Conservation (phyloP, 2,797 vertebrate species). For the Peromyscus melanophrys region DNA sequence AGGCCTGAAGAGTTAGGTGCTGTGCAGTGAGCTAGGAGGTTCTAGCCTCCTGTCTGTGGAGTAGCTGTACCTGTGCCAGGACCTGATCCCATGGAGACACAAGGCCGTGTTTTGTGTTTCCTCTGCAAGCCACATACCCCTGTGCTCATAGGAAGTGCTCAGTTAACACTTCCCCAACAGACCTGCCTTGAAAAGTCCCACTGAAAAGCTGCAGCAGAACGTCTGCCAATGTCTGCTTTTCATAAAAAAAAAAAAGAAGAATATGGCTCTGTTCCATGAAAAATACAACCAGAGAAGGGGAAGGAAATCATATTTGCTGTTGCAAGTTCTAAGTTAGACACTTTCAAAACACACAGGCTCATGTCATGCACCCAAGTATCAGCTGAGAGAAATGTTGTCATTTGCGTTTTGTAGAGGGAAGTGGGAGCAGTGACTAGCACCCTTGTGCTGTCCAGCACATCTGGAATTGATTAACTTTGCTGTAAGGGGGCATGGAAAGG, state of each 20-base stretch:
- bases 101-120: not conserved
- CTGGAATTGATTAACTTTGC: not conserved
- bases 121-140: not conserved
- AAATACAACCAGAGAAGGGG: slow-evolving; percentile 53
- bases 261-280: slow-evolving; percentile 40
- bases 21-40: not conserved
- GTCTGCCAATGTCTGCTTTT: slow-evolving; percentile 5
- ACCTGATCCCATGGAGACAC: not conserved
- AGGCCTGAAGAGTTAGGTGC: not conserved
- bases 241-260: not conserved
- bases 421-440: not conserved
- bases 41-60: not conserved
- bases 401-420: not conserved
- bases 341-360: slow-evolving; percentile 39
- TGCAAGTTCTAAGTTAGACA: slow-evolving; percentile 22
- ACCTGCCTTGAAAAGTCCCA: not conserved
- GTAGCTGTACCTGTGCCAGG: not conserved
- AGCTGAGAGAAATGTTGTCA: not conserved
- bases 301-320: slow-evolving; percentile 56
- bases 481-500: not conserved
- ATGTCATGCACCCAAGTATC: not conserved
- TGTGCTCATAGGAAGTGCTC: not conserved
- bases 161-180: slow-evolving; percentile 18
- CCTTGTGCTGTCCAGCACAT: not conserved
- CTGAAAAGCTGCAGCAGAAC: not conserved